Conservation (phyloP, 2,113 vertebrate genomes). For the Limnothrissa miodon region DNA sequence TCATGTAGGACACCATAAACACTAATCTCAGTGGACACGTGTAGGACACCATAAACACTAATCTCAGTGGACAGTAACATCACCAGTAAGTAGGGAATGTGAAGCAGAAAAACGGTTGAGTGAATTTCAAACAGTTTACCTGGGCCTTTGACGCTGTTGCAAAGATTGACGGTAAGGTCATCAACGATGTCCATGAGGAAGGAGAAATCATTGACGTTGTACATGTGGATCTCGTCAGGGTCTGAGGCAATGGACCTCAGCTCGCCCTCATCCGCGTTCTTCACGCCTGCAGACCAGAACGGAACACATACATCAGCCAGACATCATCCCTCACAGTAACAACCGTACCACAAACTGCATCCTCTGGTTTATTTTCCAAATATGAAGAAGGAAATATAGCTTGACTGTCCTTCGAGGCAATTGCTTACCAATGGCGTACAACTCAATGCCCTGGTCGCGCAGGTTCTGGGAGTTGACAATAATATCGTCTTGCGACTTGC, state of each 20-base stretch:
- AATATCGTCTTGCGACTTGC: constrained; percentile 96
- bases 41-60: no score
- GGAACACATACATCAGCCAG: neutral
- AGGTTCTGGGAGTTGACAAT: constrained; percentile 80
- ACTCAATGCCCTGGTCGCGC: constrained; percentile 81
- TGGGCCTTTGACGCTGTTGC: constrained; percentile 95
- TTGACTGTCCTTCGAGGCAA: neutral
- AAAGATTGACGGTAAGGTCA: constrained; percentile 84
- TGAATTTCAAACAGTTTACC: constrained; percentile 52
- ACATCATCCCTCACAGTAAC: neutral
- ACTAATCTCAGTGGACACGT: no score
- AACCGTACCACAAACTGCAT: neutral
- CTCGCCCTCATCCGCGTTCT: constrained; percentile 95
- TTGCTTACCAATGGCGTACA: constrained; percentile 89
- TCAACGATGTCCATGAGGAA: constrained; percentile 88
- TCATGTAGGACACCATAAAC: no score
- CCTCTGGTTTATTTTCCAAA: neutral
- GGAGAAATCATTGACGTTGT: constrained; percentile 94
- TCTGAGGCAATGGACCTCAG: constrained; percentile 89
- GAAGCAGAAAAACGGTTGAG: neutral
- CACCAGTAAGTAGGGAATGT: no score
- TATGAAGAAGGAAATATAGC: no score
- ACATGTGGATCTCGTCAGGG: constrained; percentile 88
- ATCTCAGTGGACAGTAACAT: no score
- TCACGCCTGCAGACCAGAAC: constrained; percentile 80